phyloP scores from a whole-genome alignment of 2,797 vertebrate species.

The Cyprinodon diabolis region DNA sequence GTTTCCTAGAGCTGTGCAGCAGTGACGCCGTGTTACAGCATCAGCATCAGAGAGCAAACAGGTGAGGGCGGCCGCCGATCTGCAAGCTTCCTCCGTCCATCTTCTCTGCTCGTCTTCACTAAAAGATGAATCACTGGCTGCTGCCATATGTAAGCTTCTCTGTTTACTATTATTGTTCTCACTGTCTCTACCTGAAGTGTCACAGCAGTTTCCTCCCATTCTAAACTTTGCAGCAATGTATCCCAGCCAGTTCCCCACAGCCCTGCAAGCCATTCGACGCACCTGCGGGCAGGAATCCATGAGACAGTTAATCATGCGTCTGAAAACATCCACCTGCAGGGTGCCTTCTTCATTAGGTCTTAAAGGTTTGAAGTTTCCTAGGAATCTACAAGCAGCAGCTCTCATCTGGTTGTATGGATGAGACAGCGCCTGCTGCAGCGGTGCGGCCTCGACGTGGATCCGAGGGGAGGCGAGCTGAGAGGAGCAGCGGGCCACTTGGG shows the following conservation, averaged over 20 bases:
- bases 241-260: slow-evolving; percentile 80
- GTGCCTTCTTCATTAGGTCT: neutral
- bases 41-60: slow-evolving; percentile 81
- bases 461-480: slow-evolving; percentile 64
- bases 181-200: slow-evolving; percentile 12
- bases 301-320: slow-evolving; percentile 64
- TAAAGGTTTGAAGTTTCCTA: slow-evolving; percentile 80
- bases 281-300: slow-evolving; percentile 65
- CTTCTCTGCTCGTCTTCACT: slow-evolving; percentile 24
- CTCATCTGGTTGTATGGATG: slow-evolving; percentile 81
- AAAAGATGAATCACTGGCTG: slow-evolving; percentile 9
- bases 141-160: neutral
- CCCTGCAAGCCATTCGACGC: slow-evolving; percentile 71
- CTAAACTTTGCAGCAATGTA: slow-evolving; percentile 43
- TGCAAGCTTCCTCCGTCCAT: slow-evolving; percentile 71
- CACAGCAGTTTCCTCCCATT: slow-evolving; percentile 7
- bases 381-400: slow-evolving; percentile 83
- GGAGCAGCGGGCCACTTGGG: slow-evolving; percentile 75
- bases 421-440: slow-evolving; percentile 77
- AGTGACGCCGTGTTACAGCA: slow-evolving; percentile 83
- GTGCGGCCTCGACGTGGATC: slow-evolving; percentile 58
- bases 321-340: slow-evolving; percentile 61
- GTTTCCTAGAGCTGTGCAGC: slow-evolving; percentile 86
- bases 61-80: slow-evolving; percentile 68
- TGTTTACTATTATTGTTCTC: slow-evolving; percentile 33